A percentile compares a stretch with the other conserved stretches of the same genome.
phyloP scores from a whole-genome alignment of 92 coral and sea anemone species.

The Porites lobata region DNA sequence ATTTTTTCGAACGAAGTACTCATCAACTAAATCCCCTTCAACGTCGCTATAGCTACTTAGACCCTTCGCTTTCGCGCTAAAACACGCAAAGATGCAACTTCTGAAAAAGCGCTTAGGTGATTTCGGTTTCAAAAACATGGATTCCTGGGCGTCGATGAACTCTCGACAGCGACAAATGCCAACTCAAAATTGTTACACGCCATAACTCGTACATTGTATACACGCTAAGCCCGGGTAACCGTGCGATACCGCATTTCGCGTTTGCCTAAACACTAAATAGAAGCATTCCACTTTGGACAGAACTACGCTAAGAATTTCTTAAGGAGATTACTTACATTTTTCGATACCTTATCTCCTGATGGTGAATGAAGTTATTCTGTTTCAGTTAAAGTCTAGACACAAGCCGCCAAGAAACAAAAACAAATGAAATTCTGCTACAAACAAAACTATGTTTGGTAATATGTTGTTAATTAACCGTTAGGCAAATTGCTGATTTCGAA shows the following conservation, averaged over 20 bases:
- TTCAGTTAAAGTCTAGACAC: constrained; percentile 1
- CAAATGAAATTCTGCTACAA: neutral
- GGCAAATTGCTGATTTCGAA: neutral
- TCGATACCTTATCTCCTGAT: neutral
- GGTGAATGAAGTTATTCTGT: neutral
- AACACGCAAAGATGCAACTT: constrained; percentile 23
- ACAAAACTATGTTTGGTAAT: neutral
- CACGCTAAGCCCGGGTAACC: neutral
- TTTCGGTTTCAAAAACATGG: constrained; percentile 1
- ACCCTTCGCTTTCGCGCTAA: neutral
- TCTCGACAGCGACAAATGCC: neutral
- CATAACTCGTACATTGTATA: neutral
- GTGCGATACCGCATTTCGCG: neutral
- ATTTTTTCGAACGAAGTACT: neutral
- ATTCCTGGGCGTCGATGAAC: neutral
- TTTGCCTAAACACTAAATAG: constrained; percentile 23
- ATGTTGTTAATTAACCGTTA: constrained; percentile 2
- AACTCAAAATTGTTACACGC: neutral
- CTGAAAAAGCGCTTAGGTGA: neutral
- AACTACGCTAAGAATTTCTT: constrained; percentile 5
- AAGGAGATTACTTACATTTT: constrained; percentile 24
- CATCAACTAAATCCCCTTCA: constrained; percentile 7
- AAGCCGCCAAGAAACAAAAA: neutral
- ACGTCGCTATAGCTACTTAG: neutral
- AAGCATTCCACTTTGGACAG: neutral